Base-by-base conservation (phyloP, 1,140 invertebrate genomes). In the Drosophila varians region DNA sequence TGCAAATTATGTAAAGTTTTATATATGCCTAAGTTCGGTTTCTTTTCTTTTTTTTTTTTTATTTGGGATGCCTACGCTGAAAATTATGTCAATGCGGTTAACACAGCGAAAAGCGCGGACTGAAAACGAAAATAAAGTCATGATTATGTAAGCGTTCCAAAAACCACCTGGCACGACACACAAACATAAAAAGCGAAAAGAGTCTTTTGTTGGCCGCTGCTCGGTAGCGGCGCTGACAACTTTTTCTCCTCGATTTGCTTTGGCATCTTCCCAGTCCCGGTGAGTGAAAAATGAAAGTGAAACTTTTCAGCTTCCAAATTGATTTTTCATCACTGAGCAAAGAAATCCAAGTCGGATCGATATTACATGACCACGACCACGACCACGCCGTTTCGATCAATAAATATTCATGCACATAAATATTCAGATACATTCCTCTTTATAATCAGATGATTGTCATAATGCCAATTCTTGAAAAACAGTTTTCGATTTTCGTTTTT, bases 21-120 rank as follows among this genome's bases (percentile, higher is more conserved):
- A 26, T 55, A 65, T 51, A 26, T 38, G 46, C 45, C 38, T 18
- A 18, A 16, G 4, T 36, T 38, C 19, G 46, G 55, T 23, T 48
- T 54, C 51, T 42, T 40, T 31, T 31, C 16, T 38, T 38, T 16
- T 38, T 40, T 21, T n/a, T 21, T 28, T 34, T 34, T 34, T 42
- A 28, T 60, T 60, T 73, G 45, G 40, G 71, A 73, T 76, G 80
- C 45, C 78, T 74, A 52, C 65, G 60, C 61, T 68, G 47, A 46
- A 69, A 86, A 86, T 87, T 86, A 86, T 86, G 80, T 86, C 80
- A 86, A 86, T 82, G 78, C 69, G 78, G 78, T 84, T 82, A 70
- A 70, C 61, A 68, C 49, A 45, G 51, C 48, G 53, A 49, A 66
- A 57, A 82, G 61, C 56, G 43, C 18, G 64, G 53, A 56, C 64